phyloP scores from a whole-genome alignment of 2,888 invertebrate genomes.

The Cantharis lateralis region DNA sequence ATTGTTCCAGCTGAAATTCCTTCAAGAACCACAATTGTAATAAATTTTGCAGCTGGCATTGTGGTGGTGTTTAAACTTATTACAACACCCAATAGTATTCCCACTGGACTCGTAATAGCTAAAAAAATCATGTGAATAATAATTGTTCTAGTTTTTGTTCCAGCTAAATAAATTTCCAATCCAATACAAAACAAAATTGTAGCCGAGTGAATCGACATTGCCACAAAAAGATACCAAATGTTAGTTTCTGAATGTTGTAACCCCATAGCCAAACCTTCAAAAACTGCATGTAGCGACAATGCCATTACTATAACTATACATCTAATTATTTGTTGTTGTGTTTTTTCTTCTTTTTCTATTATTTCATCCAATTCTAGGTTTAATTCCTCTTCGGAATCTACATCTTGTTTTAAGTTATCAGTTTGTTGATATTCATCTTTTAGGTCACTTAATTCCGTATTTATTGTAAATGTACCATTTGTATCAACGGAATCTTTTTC shows the following conservation, averaged over 20 bases:
- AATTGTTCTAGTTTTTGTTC: conserved; percentile 49
- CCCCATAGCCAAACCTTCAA: conserved; percentile 84
- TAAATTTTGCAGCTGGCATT: conserved; percentile 45
- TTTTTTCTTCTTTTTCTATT: conserved; percentile 40
- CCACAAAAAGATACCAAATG: conserved; percentile 66
- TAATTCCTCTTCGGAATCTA: conserved; percentile 21
- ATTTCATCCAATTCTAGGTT: conserved; percentile 39
- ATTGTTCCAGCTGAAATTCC: conserved; percentile 77
- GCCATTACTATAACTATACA: conserved; percentile 63
- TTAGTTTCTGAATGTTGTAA: conserved; percentile 69
- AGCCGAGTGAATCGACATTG: conserved; percentile 78
- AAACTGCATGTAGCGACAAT: conserved; percentile 74
- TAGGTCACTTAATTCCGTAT: not conserved
- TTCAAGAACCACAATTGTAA: conserved; percentile 50
- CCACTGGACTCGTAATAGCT: conserved; percentile 58
- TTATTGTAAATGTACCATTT: not conserved
- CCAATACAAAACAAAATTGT: conserved; percentile 85
- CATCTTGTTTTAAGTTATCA: not conserved
- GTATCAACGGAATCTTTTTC: not conserved
- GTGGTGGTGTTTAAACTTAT: conserved; percentile 52
- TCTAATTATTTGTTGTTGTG: conserved; percentile 51
- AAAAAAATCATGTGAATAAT: conserved; percentile 56
- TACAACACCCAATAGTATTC: conserved; percentile 57
- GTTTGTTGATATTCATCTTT: conserved; percentile 17
- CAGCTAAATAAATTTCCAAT: conserved; percentile 63